phyloP scores from a whole-genome alignment of 2,888 invertebrate genomes.

The Sycophila texana region DNA sequence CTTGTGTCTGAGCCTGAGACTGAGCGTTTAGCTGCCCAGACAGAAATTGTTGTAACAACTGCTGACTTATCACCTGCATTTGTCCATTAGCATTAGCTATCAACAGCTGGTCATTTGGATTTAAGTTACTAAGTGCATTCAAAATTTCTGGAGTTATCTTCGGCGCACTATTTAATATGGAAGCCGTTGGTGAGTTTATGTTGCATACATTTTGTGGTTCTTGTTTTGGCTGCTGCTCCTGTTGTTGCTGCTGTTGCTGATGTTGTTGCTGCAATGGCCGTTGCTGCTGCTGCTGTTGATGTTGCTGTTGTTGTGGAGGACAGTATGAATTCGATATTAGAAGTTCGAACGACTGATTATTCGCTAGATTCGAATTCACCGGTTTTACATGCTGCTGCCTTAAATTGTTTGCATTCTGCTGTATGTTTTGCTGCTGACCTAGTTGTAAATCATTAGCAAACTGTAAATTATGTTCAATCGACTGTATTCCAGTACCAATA shows the following conservation, averaged over 20 bases:
- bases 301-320: slow-evolving; percentile 56
- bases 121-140: slow-evolving; percentile 72
- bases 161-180: slow-evolving; percentile 71
- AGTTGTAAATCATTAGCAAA: slow-evolving; percentile 63
- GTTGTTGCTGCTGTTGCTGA: slow-evolving; percentile 30
- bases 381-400: slow-evolving; percentile 59
- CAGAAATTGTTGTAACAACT: slow-evolving; percentile 71
- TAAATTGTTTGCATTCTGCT: slow-evolving; percentile 45
- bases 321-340: slow-evolving; percentile 68
- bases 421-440: slow-evolving; percentile 62
- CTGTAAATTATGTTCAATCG: slow-evolving; percentile 66
- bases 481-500: slow-evolving; percentile 58
- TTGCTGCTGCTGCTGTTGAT: slow-evolving; percentile 50
- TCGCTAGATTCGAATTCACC: slow-evolving; percentile 52
- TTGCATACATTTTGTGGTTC: slow-evolving; percentile 63
- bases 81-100: slow-evolving; percentile 74
- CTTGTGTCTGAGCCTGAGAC: slow-evolving; percentile 59
- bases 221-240: slow-evolving; percentile 31
- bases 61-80: slow-evolving; percentile 74
- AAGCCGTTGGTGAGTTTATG: slow-evolving; percentile 69
- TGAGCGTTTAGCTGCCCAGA: slow-evolving; percentile 70
- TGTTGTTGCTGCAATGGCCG: slow-evolving; percentile 53
- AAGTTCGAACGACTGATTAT: slow-evolving; percentile 59
- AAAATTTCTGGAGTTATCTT: slow-evolving; percentile 73
- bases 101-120: slow-evolving; percentile 73